A percentile compares a stretch with the other conserved stretches of the same genome.
phyloP scores from a whole-genome alignment of 2,888 invertebrate species.

The Habroteleia sp. region DNA sequence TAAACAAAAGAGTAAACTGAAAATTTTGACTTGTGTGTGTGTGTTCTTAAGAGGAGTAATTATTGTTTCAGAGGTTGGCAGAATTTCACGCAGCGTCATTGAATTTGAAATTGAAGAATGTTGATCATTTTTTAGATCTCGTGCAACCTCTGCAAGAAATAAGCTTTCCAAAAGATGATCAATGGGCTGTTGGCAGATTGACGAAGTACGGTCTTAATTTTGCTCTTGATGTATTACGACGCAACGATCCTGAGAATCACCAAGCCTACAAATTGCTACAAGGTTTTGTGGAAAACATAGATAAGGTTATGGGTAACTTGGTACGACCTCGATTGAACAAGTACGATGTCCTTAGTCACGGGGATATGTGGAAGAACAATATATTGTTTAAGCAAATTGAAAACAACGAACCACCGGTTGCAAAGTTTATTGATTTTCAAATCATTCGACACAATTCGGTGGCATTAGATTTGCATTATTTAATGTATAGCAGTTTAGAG shows the following conservation, averaged over 20 bases:
- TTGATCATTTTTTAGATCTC: slow-evolving; percentile 61
- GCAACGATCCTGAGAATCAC: background rate
- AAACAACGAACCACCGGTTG: slow-evolving; percentile 9
- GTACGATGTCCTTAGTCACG: slow-evolving; percentile 71
- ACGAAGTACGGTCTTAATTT: slow-evolving; percentile 44
- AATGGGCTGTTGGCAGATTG: slow-evolving; percentile 61
- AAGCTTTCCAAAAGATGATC: slow-evolving; percentile 63
- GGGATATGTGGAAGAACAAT: slow-evolving; percentile 75
- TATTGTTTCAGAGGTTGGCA: slow-evolving; percentile 68
- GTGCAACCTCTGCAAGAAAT: slow-evolving; percentile 67
- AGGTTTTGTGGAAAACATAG: slow-evolving; percentile 27
- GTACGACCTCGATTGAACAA: slow-evolving; percentile 40
- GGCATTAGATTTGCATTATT: slow-evolving; percentile 73
- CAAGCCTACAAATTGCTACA: slow-evolving; percentile 54
- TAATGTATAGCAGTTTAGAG: slow-evolving; percentile 71
- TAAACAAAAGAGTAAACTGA: no score
- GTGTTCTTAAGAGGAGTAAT: no score
- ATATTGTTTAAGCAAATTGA: slow-evolving; percentile 66
- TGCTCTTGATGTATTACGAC: slow-evolving; percentile 44
- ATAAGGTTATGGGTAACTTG: slow-evolving; percentile 57
- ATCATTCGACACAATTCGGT: slow-evolving; percentile 68
- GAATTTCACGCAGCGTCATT: slow-evolving; percentile 70
- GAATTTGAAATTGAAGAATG: slow-evolving; percentile 65
- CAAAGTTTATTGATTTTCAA: slow-evolving; percentile 71
- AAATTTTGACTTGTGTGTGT: no score